Percentiles rank a stretch among this genome's conserved stretches.
phyloP scores from a whole-genome alignment of 2,797 vertebrate species.

The Botia almorhae region DNA sequence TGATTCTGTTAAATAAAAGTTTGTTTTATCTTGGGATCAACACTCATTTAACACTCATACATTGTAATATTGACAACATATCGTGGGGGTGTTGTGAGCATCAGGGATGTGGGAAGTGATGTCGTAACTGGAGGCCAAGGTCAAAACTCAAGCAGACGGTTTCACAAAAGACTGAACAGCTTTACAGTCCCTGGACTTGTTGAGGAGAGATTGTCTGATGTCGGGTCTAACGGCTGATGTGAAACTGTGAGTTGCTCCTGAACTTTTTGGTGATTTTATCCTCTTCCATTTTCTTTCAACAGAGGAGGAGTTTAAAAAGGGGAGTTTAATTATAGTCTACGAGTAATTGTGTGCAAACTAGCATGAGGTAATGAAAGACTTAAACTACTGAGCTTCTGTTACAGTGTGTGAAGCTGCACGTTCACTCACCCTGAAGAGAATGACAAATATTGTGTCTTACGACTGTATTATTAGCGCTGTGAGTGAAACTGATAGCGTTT shows the following conservation, averaged over 20 bases:
- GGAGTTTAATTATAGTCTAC: not conserved
- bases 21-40: too few relatives aligned
- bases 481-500: not conserved
- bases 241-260: constrained; percentile 9
- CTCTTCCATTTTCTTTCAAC: not conserved
- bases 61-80: not conserved
- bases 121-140: constrained; percentile 25
- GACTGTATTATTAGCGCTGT: constrained; percentile 1
- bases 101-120: not conserved
- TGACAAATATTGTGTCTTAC: not conserved
- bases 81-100: not conserved
- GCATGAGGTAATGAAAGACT: constrained; percentile 25
- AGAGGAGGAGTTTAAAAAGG: too few relatives aligned
- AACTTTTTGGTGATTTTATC: too few relatives aligned
- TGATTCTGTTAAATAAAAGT: too few relatives aligned
- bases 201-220: not conserved
- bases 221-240: constrained; percentile 5
- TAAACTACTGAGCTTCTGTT: not conserved
- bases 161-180: constrained; percentile 33
- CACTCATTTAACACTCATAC: not conserved
- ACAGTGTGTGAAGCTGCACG: not conserved
- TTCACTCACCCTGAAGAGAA: not conserved
- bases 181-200: constrained; percentile 33
- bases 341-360: constrained; percentile 27
- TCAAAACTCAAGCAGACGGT: not conserved